These are phyloP conservation scores for Petrocephalus schoutedeni DNA, from an alignment of 2,797 vertebrate species.

Conservation along the genomic window DNA sequence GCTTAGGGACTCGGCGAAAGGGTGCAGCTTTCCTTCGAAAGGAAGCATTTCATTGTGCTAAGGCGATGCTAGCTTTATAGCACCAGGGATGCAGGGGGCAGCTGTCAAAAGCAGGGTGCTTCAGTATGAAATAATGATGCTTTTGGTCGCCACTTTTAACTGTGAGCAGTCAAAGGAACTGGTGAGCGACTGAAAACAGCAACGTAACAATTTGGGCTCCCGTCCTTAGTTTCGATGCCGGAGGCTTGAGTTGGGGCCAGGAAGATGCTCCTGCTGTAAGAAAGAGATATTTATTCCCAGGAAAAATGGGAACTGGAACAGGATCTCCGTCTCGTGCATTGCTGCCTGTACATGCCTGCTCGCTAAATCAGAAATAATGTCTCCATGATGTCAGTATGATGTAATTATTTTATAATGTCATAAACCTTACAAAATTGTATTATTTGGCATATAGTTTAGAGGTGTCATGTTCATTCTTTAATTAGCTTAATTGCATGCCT, in stretches of 20 bases:
- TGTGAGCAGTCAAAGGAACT: neutral
- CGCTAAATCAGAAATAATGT: neutral
- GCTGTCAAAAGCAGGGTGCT: neutral
- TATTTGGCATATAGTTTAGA: neutral
- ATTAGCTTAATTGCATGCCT: neutral
- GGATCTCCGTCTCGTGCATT: neutral
- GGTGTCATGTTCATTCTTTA: neutral
- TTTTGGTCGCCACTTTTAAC: neutral
- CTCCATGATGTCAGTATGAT: neutral
- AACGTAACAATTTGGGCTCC: neutral
- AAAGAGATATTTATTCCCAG: neutral
- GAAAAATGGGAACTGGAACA: neutral
- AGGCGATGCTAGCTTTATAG: neutral
- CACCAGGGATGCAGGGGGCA: neutral
- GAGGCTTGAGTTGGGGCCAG: neutral
- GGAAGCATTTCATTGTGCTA: slow-evolving; percentile 1
- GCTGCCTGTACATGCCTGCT: neutral
- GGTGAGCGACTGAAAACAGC: neutral
- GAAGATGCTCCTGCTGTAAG: neutral
- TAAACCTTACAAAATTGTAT: neutral
- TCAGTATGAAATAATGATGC: neutral
- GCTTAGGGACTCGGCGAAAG: neutral
- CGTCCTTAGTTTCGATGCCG: neutral
- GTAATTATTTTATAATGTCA: neutral
- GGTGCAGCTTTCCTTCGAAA: neutral